Evolutionary conservation across 2,888 invertebrate genomes (phyloP).

Genomic region (Polyommatus iphigenia): DNA sequence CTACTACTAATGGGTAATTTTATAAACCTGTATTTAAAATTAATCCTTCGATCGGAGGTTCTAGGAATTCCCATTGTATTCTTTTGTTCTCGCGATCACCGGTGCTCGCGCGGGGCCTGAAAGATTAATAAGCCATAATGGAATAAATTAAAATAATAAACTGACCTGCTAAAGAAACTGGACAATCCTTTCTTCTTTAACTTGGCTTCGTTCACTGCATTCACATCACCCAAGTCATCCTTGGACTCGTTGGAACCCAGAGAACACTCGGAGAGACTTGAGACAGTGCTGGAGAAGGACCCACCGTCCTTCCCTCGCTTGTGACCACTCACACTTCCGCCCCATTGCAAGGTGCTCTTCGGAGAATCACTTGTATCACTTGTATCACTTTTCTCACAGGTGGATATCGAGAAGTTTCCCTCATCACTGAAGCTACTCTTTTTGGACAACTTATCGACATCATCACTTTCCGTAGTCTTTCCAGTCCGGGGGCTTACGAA

Average conservation of each 20-base stretch:
- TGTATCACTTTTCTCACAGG: constrained; percentile 76
- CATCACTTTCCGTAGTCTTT: constrained; percentile 60
- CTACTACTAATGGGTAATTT: too few species aligned
- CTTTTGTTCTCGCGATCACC: too few species aligned
- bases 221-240: constrained; percentile 61
- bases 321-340: constrained; percentile 72
- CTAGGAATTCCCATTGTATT: too few species aligned
- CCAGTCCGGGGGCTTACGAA: constrained; percentile 76
- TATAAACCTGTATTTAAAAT: background rate
- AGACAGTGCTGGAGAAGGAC: constrained; percentile 85
- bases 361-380: constrained; percentile 78
- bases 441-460: constrained; percentile 71
- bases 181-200: constrained; percentile 82
- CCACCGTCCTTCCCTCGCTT: constrained; percentile 80
- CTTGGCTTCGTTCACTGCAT: constrained; percentile 64
- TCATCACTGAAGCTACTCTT: constrained; percentile 78
- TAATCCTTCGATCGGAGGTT: too few species aligned
- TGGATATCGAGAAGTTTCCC: constrained; percentile 74
- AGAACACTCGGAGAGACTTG: constrained; percentile 86
- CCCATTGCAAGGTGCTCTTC: constrained; percentile 74
- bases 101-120: too few species aligned
- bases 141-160: constrained; percentile 32
- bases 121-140: background rate
- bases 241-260: constrained; percentile 81
- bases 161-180: constrained; percentile 83